Conservation (phyloP, 2,888 invertebrate genomes). For the Lasioglossum figueresi region DNA sequence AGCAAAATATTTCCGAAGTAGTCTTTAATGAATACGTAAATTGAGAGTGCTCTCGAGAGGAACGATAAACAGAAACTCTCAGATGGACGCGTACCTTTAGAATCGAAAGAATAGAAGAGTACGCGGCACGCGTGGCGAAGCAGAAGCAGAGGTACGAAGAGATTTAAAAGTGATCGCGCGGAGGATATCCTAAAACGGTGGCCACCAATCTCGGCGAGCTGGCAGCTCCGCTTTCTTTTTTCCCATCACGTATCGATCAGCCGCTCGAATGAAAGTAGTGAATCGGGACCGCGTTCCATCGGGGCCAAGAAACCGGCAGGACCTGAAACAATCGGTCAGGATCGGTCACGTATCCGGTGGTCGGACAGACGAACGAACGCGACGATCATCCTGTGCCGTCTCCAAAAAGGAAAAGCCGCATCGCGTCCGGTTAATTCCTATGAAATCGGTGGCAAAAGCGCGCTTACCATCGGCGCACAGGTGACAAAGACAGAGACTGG, state of each 20-base stretch:
- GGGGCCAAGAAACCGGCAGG: constrained; percentile 18
- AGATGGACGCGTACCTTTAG: too few relatives aligned
- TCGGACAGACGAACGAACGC: not conserved
- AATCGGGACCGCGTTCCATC: constrained; percentile 44
- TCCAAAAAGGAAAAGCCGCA: not conserved
- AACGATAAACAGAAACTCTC: too few relatives aligned
- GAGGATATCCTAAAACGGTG: constrained; percentile 37
- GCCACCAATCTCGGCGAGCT: constrained; percentile 26
- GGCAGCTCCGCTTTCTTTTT: constrained; percentile 53
- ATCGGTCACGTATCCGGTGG: not conserved
- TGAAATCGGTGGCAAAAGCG: constrained; percentile 6
- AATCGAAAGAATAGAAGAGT: not conserved
- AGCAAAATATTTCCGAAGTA: too few relatives aligned
- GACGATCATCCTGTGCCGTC: not conserved
- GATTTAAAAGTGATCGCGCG: constrained; percentile 12
- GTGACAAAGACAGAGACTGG: constrained; percentile 49
- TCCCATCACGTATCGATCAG: constrained; percentile 51
- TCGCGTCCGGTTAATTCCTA: not conserved
- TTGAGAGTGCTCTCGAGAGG: too few relatives aligned
- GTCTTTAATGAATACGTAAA: too few relatives aligned
- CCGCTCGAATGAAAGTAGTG: constrained; percentile 51
- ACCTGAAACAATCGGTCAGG: constrained; percentile 10
- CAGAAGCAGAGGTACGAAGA: not conserved
- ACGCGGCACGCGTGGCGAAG: not conserved
- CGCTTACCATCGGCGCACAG: constrained; percentile 30